Evolutionary conservation across 2,888 invertebrate genomes (phyloP).

Genomic region (Rutpela maculata): DNA sequence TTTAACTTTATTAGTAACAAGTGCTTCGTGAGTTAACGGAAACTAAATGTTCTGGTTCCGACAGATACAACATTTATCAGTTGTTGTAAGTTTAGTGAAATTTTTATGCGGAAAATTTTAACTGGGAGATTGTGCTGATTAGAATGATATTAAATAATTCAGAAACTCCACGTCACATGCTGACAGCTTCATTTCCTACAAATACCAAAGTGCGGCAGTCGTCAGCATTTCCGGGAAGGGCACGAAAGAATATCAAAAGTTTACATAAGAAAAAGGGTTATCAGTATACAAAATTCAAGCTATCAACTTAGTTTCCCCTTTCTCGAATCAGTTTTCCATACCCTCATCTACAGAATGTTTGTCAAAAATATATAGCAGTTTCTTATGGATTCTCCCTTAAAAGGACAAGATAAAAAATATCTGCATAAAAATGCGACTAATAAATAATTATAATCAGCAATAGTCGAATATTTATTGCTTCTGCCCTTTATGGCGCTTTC

Average conservation of each 20-base stretch:
- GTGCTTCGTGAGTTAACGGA: too few species aligned
- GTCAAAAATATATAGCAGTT: not conserved
- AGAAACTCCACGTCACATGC: conserved; percentile 18
- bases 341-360: conserved; percentile 7
- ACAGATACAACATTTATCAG: too few species aligned
- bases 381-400: not conserved
- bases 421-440: conserved; percentile 2
- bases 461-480: not conserved
- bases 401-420: not conserved
- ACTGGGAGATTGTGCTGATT: conserved; percentile 11
- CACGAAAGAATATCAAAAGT: conserved; percentile 38
- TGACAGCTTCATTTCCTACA: conserved; percentile 39
- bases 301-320: conserved; percentile 7
- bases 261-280: conserved; percentile 40
- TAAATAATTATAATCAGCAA: conserved; percentile 2
- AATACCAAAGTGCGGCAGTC: conserved; percentile 14
- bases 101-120: conserved; percentile 7
- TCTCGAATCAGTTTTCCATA: not conserved
- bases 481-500: not conserved
- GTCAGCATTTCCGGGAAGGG: conserved; percentile 24
- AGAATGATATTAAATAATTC: conserved; percentile 38
- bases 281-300: conserved; percentile 25
- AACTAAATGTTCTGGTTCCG: too few species aligned
- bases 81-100: not conserved
- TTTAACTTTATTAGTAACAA: too few species aligned